Evolutionary conservation across 2,113 vertebrate species (phyloP).

Genomic region (Corythaeola cristata): DNA sequence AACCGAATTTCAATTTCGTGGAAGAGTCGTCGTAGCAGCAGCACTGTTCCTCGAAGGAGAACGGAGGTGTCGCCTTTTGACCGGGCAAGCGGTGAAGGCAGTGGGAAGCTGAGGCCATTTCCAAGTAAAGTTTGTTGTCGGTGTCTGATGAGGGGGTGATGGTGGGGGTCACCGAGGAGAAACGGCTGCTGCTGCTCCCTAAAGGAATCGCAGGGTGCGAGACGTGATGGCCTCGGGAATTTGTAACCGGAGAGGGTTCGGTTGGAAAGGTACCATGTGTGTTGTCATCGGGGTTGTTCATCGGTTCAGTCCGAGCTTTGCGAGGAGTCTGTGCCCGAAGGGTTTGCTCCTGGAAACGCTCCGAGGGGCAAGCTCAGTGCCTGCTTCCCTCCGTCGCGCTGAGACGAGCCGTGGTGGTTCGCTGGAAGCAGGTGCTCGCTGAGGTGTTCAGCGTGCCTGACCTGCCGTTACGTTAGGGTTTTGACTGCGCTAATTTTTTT

Average conservation of each 20-base stretch:
- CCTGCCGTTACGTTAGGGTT: background rate
- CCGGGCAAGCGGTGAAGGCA: fast-evolving
- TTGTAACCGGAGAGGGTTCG: background rate
- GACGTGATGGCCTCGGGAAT: background rate
- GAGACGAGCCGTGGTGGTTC: background rate
- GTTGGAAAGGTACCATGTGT: background rate
- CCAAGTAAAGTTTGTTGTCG: background rate
- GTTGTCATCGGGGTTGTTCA: background rate
- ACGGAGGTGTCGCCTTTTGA: fast-evolving
- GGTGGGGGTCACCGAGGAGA: background rate
- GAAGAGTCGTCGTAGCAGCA: background rate
- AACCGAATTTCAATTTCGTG: background rate
- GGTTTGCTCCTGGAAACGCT: background rate
- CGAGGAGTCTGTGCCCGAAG: background rate
- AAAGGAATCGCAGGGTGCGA: background rate
- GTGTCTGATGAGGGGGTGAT: background rate
- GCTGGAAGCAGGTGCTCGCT: no score
- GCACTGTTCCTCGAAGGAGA: background rate
- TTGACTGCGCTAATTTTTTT: background rate
- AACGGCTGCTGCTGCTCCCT: background rate
- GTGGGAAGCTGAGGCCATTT: background rate
- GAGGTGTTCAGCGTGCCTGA: fast-evolving
- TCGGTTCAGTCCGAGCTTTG: background rate
- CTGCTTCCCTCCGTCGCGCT: background rate
- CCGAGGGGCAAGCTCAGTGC: background rate